These are phyloP conservation scores for Lycopodina hypogea DNA, from an alignment of 37 sponge, comb jelly and placozoan species.

Conservation along the genomic window DNA sequence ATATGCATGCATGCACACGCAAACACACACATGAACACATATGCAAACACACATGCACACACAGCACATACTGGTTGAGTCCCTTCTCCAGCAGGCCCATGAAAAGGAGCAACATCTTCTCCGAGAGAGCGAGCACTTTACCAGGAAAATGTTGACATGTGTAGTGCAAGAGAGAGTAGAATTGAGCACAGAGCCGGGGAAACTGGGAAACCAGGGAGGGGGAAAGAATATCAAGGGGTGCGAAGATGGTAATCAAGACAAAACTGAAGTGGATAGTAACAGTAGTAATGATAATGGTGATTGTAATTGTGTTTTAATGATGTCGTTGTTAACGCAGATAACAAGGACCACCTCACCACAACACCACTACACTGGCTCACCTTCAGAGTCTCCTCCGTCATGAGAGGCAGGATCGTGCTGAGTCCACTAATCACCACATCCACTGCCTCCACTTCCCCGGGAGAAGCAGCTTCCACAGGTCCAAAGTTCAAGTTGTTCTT, in stretches of 20 bases:
- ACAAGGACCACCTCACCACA: too few species aligned
- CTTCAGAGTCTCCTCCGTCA: slow-evolving; percentile 62
- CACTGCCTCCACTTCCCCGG: not conserved
- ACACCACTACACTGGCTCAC: too few species aligned
- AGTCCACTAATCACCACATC: slow-evolving; percentile 68
- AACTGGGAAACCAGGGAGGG: slow-evolving; percentile 28
- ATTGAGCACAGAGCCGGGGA: slow-evolving; percentile 50
- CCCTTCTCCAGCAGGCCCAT: slow-evolving; percentile 39
- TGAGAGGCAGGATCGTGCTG: slow-evolving; percentile 52
- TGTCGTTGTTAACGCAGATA: too few species aligned
- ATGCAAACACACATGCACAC: too few species aligned
- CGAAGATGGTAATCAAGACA: too few species aligned
- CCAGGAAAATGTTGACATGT: slow-evolving; percentile 58
- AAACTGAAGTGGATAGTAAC: too few species aligned
- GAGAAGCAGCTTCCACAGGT: not conserved
- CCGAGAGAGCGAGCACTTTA: slow-evolving; percentile 14
- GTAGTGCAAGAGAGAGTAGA: slow-evolving; percentile 49
- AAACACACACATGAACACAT: too few species aligned
- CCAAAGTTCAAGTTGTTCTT: slow-evolving; percentile 66
- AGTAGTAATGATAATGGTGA: not conserved
- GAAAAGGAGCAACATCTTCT: slow-evolving; percentile 5
- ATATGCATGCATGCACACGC: too few species aligned
- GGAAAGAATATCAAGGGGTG: not conserved
- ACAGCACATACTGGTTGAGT: slow-evolving; percentile 21
- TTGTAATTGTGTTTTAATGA: too few species aligned